Base-by-base conservation (phyloP, 1,140 invertebrate genomes). In the Antheraea pernyi region DNA sequence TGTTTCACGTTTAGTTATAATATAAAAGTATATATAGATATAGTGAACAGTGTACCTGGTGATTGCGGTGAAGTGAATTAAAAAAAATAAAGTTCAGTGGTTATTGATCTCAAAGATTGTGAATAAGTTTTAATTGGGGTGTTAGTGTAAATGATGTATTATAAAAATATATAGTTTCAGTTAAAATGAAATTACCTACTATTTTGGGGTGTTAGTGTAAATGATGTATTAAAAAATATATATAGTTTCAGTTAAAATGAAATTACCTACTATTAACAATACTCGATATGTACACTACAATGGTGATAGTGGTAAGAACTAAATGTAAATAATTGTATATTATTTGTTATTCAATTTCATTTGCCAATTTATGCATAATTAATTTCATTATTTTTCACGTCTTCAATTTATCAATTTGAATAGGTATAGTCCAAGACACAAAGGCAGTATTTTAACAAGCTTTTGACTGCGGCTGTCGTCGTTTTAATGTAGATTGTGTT, bases 81-180 rank as follows among this genome's bases (percentile, higher is more conserved):
- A 36, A 46, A 30, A 30, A 48, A 46, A 30, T 19, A 62, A 36
- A 62, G 67, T 62, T 37, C 16, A 67, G 36, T 60, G n/a, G n/a
- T n/a, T n/a, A n/a, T n/a, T n/a, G 67, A 68, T 68, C 59, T 68
- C 59, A 62, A 62, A 63, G 46, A 59, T 48, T 59, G 66, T 68
- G 58, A 61, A 53, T 53, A 53, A 53, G 16, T 16, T 13, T 16
- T 53, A 13, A 16, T n/a, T 9, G 13, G 11, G 16, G 46, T 53
- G 46, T 53, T 53, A 42, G 39, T 42, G 39, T 53, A 53, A 16
- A 53, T 16, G 7, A 53, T 42, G 7, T 10, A 53, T 6, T 53
- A 53, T n/a, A 53, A 53, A 42, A 4, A 42, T 30, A 30, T 30
- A 30, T 30, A 30, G 22, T 42, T 42, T 10, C 39, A 4, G 2